phyloP scores from a whole-genome alignment of 2,113 vertebrate genomes.

The Theristicus caerulescens region DNA sequence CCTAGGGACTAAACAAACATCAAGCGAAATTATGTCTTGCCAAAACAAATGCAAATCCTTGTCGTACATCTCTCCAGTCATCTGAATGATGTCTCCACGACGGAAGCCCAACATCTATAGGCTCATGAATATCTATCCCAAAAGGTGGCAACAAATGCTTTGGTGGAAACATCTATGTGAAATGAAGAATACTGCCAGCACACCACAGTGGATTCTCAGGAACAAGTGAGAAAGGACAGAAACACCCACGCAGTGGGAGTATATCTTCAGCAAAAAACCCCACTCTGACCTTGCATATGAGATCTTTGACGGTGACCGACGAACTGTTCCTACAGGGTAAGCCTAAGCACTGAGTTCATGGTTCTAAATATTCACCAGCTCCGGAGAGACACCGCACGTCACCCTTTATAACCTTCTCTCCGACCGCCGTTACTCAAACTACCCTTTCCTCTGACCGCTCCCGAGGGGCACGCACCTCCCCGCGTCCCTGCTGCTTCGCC shows the following conservation, averaged over 20 bases:
- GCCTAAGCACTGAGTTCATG: background rate
- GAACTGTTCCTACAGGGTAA: background rate
- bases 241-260: background rate
- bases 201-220: background rate
- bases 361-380: background rate
- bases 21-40: background rate
- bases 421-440: background rate
- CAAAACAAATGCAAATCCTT: background rate
- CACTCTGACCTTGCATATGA: background rate
- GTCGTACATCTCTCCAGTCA: background rate
- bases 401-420: too few relatives aligned
- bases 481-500: fast-evolving
- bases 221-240: background rate
- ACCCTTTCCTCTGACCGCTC: background rate
- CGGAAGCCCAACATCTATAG: fast-evolving
- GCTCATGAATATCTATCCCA: background rate
- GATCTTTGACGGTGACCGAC: fast-evolving
- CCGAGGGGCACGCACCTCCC: fast-evolving
- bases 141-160: background rate
- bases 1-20: background rate
- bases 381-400: fast-evolving
- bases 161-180: background rate
- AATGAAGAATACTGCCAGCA: background rate
- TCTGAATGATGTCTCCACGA: background rate
- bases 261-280: fast-evolving